Conservation (phyloP, 1,140 invertebrate genomes). For the Cyrtorhinus lividipennis region DNA sequence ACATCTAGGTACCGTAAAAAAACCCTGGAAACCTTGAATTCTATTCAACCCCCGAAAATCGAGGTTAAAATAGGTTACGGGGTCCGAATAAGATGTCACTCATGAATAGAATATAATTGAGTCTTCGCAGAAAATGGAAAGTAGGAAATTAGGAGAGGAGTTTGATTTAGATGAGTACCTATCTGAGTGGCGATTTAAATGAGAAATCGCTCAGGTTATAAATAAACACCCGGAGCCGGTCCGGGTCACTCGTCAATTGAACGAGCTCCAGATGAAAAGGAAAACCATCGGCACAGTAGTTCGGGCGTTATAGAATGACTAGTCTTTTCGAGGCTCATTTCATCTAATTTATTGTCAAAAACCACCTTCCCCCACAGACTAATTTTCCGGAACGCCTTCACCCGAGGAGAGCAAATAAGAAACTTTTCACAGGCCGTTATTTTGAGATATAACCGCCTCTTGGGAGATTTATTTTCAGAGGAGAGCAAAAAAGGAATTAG, state of each 20-base stretch:
- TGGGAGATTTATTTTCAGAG: not conserved
- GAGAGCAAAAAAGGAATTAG: not conserved
- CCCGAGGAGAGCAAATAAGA: not conserved
- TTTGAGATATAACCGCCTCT: not conserved
- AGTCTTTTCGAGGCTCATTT: conserved; percentile 1
- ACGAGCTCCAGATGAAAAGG: not conserved
- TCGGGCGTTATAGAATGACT: not conserved
- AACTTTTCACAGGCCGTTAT: conserved; percentile 1
- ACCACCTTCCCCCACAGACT: not conserved
- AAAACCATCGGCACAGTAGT: not conserved
- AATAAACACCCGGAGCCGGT: not conserved
- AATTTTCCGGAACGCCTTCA: not conserved
- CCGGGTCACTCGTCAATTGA: not conserved
- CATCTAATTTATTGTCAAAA: conserved; percentile 1
- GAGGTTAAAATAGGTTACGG: too few species aligned
- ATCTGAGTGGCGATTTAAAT: too few species aligned
- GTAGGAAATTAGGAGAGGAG: too few species aligned
- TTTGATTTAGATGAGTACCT: too few species aligned
- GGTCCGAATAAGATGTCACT: too few species aligned
- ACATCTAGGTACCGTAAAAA: too few species aligned
- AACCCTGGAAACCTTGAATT: too few species aligned
- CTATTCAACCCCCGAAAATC: too few species aligned
- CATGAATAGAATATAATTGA: too few species aligned
- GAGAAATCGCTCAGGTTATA: too few species aligned
- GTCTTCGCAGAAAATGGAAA: too few species aligned